Conservation (phyloP, 37 sponge, comb jelly and placozoan genomes). For the Chondrilla cf. caribensis region DNA sequence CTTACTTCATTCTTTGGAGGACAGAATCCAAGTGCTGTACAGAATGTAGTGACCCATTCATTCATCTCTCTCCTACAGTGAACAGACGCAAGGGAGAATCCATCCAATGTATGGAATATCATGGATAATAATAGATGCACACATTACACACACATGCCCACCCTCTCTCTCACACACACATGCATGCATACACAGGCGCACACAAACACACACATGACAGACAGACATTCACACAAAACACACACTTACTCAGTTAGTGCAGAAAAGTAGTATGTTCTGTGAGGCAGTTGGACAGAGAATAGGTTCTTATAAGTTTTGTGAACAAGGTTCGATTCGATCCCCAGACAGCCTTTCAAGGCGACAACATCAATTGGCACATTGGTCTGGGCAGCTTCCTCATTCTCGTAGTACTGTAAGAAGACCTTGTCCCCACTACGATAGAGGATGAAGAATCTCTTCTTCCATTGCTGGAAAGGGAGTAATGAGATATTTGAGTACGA, state of each 20-base stretch:
- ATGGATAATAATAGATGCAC: no score
- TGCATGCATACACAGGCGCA: neutral
- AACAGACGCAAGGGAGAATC: neutral
- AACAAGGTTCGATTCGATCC: conserved; percentile 34
- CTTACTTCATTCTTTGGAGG: neutral
- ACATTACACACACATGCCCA: no score
- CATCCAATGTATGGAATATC: no score
- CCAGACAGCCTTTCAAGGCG: conserved; percentile 30
- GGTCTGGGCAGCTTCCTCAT: conserved; percentile 29
- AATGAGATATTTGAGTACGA: neutral
- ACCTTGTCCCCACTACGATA: conserved; percentile 9
- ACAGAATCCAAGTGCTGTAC: conserved; percentile 13
- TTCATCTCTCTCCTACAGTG: conserved; percentile 43
- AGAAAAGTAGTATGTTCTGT: conserved; percentile 69
- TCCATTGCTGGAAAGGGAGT: neutral
- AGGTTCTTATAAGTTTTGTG: conserved; percentile 45
- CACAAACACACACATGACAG: neutral
- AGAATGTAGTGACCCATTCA: conserved; percentile 45
- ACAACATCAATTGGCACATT: conserved; percentile 47
- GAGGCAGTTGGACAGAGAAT: conserved; percentile 63
- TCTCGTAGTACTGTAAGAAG: conserved; percentile 49
- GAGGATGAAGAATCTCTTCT: conserved; percentile 22
- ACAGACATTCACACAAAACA: neutral
- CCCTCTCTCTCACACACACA: neutral
- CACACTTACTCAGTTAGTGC: conserved; percentile 54